Conservation (phyloP, 2,888 invertebrate species). For the Agriotes lineatus region DNA sequence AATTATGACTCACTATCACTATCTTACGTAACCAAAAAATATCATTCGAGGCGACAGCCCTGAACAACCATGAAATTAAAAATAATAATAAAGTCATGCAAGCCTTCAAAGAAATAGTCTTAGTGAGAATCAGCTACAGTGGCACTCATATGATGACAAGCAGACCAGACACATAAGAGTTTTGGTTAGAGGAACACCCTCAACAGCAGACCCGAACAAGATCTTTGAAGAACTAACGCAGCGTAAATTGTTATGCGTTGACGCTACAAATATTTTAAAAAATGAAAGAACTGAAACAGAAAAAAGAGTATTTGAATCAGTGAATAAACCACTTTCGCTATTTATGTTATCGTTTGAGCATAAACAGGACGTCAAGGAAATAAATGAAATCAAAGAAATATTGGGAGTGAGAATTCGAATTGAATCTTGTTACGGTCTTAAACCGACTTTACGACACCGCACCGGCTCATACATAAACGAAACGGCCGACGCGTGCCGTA, state of each 20-base stretch:
- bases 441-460: too few species aligned
- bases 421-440: too few species aligned
- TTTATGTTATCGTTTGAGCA: constrained; percentile 18
- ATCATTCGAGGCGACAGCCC: constrained; percentile 8
- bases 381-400: too few species aligned
- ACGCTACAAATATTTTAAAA: constrained; percentile 11
- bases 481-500: too few species aligned
- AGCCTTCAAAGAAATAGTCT: constrained; percentile 9
- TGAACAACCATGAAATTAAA: constrained; percentile 23
- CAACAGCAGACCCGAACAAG: too few species aligned
- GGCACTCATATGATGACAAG: too few species aligned
- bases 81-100: constrained; percentile 15
- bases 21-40: neutral
- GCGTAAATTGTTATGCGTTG: constrained; percentile 7
- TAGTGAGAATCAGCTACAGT: constrained; percentile 12
- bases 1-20: constrained; percentile 1
- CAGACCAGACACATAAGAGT: too few species aligned
- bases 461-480: too few species aligned
- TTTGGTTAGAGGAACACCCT: constrained; percentile 11
- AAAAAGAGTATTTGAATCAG: neutral
- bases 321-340: constrained; percentile 11
- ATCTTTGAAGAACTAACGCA: constrained; percentile 4
- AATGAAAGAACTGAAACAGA: constrained; percentile 10
- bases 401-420: too few species aligned
- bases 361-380: too few species aligned